Evolutionary conservation across 1,140 invertebrate genomes (phyloP), one percentile per base, ranked within the genome.

Genomic region (Brachionus rotundiformis): DNA sequence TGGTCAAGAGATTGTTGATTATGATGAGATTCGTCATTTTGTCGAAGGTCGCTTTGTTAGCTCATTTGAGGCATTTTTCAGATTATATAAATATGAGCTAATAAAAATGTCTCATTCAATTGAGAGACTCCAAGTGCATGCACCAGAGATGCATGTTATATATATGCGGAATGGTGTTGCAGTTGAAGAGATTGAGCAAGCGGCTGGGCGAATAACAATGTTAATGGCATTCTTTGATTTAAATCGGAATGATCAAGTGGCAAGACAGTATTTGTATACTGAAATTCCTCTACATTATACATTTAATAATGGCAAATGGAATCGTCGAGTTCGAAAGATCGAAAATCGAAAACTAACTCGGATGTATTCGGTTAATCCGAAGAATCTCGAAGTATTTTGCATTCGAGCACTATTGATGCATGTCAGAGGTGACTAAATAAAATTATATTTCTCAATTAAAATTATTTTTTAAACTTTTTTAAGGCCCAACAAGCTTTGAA

Each of bases 131-230:
- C 29, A 11, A 68, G 11, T 68, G n/a, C 63, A 68, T n/a, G 7
- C 31, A 0, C 63, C 63, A 1, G 6, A 68, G 1, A 68, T 68
- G 29, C 63, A 68, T 3, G 11, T 13, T 1, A 75, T 83, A 2
- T 29, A 79, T 76, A 23, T 83, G 0, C 23, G 5, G 13, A 61
- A 71, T 54, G n/a, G n/a, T n/a, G n/a, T n/a, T n/a, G n/a, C n/a
- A n/a, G n/a, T n/a, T n/a, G n/a, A n/a, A n/a, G n/a, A n/a, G n/a
- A n/a, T n/a, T n/a, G n/a, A n/a, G n/a, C n/a, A n/a, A n/a, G n/a
- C n/a, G n/a, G n/a, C n/a, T n/a, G n/a, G n/a, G n/a, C n/a, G n/a
- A n/a, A n/a, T n/a, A n/a, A n/a, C n/a, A n/a, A n/a, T n/a, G n/a
- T n/a, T n/a, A n/a, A n/a, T n/a, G n/a, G n/a, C n/a, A n/a, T n/a